Evolutionary conservation across 2,888 invertebrate species (phyloP).

Genomic region (Oligia fasciuncula): DNA sequence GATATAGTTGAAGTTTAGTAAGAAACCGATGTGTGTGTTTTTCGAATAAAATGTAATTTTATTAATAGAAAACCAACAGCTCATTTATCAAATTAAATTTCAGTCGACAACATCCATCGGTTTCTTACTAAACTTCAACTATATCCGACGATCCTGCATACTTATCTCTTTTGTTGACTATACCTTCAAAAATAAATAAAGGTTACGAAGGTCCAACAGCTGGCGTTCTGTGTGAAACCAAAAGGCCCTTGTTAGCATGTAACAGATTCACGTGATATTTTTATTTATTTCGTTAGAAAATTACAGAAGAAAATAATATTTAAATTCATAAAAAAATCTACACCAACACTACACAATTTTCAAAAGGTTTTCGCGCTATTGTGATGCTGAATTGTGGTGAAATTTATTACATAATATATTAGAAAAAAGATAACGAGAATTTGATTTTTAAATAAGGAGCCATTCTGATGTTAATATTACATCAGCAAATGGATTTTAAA

Average conservation of each 20-base stretch:
- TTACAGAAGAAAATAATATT: neutral
- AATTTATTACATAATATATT: neutral
- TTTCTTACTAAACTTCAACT: no score
- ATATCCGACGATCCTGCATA: no score
- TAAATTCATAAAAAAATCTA: neutral
- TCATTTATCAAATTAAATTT: no score
- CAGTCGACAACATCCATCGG: no score
- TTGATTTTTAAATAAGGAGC: neutral
- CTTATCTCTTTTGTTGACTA: no score
- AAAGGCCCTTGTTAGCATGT: constrained; percentile 13
- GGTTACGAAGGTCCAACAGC: constrained; percentile 1
- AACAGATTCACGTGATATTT: constrained; percentile 4
- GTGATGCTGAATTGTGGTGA: neutral
- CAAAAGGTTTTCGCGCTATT: neutral
- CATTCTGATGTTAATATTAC: neutral
- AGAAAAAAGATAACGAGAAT: neutral
- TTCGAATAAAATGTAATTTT: no score
- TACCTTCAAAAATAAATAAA: neutral
- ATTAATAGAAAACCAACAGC: no score
- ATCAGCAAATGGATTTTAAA: constrained; percentile 21
- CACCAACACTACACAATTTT: neutral
- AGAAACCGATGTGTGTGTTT: no score
- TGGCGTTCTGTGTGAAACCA: constrained; percentile 15
- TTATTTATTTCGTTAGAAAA: constrained; percentile 3
- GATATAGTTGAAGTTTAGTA: no score